These are phyloP conservation scores for Xanthia togata DNA, from an alignment of 2,888 invertebrate genomes.

Conservation along the genomic window DNA sequence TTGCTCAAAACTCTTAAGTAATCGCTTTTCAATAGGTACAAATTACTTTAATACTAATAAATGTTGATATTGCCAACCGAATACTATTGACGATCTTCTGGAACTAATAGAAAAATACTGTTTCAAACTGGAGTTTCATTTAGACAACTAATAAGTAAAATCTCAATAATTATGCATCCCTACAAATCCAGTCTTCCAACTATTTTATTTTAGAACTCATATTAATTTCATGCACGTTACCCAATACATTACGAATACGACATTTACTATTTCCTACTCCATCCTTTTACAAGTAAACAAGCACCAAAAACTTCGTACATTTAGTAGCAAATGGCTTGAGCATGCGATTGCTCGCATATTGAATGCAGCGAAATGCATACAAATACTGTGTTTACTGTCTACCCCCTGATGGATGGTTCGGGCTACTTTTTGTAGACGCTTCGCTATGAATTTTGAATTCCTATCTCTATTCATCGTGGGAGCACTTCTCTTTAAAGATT, in stretches of 20 bases:
- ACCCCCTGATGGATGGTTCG: constrained; percentile 69
- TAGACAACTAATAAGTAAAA: not conserved
- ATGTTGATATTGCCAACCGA: not conserved
- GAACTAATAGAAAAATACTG: not conserved
- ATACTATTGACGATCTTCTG: not conserved
- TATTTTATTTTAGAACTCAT: not conserved
- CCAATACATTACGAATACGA: constrained; percentile 29
- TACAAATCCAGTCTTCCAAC: not conserved
- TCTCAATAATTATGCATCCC: too few relatives aligned
- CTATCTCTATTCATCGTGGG: constrained; percentile 51
- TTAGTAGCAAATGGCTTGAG: constrained; percentile 45
- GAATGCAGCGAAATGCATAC: constrained; percentile 76
- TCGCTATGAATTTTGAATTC: constrained; percentile 57
- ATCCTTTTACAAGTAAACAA: constrained; percentile 39
- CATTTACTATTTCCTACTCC: constrained; percentile 14
- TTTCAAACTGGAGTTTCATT: not conserved
- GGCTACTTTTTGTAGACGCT: constrained; percentile 53
- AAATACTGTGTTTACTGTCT: constrained; percentile 78
- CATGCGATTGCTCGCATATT: constrained; percentile 58
- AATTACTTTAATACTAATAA: not conserved
- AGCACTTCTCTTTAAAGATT: constrained; percentile 21
- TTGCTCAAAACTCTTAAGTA: too few relatives aligned
- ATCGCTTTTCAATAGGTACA: not conserved
- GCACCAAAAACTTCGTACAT: constrained; percentile 42
- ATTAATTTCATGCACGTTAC: constrained; percentile 22